Conservation (phyloP, 2,888 invertebrate species). For the Nasonia oneida region DNA sequence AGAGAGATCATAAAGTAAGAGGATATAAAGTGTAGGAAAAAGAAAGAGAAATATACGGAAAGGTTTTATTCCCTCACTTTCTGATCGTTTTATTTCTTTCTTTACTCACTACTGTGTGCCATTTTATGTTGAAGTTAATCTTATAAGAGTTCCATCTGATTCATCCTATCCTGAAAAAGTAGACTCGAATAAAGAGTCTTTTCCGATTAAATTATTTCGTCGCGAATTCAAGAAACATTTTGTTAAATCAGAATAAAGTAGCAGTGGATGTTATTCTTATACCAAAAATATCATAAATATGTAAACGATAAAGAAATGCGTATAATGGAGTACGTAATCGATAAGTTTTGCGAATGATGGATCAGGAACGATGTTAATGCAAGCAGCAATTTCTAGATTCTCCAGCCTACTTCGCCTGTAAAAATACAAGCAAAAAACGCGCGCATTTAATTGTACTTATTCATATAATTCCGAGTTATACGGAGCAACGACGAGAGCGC, state of each 20-base stretch:
- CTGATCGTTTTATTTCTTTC: not conserved
- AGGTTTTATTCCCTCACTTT: not conserved
- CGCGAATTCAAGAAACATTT: not conserved
- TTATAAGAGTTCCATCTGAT: slow-evolving; percentile 11
- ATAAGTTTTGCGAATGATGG: not conserved
- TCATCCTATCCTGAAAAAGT: not conserved
- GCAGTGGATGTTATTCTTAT: too few relatives aligned
- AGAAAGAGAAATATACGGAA: not conserved
- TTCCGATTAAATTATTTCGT: not conserved
- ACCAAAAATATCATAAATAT: not conserved
- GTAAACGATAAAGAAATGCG: not conserved
- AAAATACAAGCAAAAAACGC: too few relatives aligned
- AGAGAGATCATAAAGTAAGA: not conserved
- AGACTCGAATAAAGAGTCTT: not conserved
- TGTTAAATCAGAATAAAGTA: too few relatives aligned
- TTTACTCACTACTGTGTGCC: not conserved
- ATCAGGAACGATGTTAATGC: not conserved
- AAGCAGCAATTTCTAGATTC: not conserved
- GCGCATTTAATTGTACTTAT: not conserved
- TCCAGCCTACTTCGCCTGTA: not conserved
- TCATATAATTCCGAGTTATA: not conserved
- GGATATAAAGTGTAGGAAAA: not conserved
- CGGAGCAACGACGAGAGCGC: not conserved
- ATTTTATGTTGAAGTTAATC: slow-evolving; percentile 11
- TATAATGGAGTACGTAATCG: not conserved